Evolutionary conservation across 2,797 vertebrate genomes (phyloP).

Genomic region (Hippopotamyrus pictus): DNA sequence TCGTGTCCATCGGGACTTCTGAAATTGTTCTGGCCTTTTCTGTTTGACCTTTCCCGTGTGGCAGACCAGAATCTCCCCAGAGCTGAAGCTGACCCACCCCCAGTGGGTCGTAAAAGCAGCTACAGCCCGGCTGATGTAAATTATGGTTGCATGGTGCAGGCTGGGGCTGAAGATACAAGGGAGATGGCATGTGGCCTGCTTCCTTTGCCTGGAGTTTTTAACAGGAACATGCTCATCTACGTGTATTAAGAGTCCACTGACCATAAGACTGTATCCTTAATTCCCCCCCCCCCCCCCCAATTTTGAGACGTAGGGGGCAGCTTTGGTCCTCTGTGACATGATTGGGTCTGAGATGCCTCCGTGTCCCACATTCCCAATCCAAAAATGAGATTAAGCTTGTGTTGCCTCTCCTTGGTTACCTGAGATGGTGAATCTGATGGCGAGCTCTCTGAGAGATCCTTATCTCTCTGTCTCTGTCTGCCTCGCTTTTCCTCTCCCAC

Average conservation of each 20-base stretch:
- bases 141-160: conserved; percentile 11
- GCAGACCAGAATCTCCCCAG: background rate
- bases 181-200: background rate
- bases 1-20: conserved; percentile 40
- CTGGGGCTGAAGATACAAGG: background rate
- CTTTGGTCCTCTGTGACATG: background rate
- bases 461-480: background rate
- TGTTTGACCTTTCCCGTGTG: background rate
- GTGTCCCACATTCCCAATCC: background rate
- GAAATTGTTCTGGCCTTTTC: background rate
- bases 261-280: conserved; percentile 27
- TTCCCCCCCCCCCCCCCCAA: background rate
- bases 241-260: conserved; percentile 15
- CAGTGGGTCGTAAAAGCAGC: background rate
- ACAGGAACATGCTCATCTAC: background rate
- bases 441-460: background rate
- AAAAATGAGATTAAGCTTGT: background rate
- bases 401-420: background rate
- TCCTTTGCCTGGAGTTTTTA: conserved; percentile 7
- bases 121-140: conserved; percentile 13
- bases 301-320: background rate
- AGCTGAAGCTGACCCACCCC: background rate
- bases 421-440: background rate
- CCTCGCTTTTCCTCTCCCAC: background rate
- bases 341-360: background rate